phyloP scores from a whole-genome alignment of 1,140 invertebrate genomes.

The Macrobrachium rosenbergii region DNA sequence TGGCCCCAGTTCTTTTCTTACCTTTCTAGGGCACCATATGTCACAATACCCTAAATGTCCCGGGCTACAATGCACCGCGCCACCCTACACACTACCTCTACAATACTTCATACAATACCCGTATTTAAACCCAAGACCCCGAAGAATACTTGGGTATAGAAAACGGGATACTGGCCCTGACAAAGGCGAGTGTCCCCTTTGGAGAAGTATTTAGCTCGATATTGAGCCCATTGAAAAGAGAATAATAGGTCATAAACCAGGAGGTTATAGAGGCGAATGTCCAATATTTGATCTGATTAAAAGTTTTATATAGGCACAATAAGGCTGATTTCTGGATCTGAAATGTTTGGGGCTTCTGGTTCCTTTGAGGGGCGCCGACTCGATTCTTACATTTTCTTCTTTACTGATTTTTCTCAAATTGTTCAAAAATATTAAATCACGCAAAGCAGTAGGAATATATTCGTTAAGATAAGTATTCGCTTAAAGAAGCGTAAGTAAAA shows the following conservation, averaged over 20 bases:
- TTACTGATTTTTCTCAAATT: background rate
- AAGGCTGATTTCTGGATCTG: slow-evolving; percentile 44
- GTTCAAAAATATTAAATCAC: too few species aligned
- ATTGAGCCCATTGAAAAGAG: slow-evolving; percentile 24
- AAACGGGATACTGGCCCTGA: slow-evolving; percentile 34
- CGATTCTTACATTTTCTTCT: background rate
- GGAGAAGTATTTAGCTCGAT: slow-evolving; percentile 35
- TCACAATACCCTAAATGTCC: slow-evolving; percentile 45
- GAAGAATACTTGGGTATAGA: slow-evolving; percentile 45
- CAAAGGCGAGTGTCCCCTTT: slow-evolving; percentile 18
- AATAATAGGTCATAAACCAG: slow-evolving; percentile 30
- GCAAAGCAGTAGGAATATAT: too few species aligned
- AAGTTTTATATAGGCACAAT: slow-evolving; percentile 47
- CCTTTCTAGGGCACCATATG: slow-evolving; percentile 36
- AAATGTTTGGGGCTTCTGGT: slow-evolving; percentile 43
- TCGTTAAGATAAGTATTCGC: too few species aligned
- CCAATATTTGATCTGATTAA: slow-evolving; percentile 40
- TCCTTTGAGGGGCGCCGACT: slow-evolving; percentile 38
- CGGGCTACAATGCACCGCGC: slow-evolving; percentile 49
- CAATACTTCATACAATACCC: slow-evolving; percentile 43
- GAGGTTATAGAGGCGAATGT: slow-evolving; percentile 33
- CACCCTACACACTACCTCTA: slow-evolving; percentile 19
- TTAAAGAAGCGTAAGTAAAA: too few species aligned
- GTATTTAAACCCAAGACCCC: slow-evolving; percentile 40
- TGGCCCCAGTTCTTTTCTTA: background rate